phyloP scores from a whole-genome alignment of 92 coral and sea anemone species.

The Umimayanthus kanabou region DNA sequence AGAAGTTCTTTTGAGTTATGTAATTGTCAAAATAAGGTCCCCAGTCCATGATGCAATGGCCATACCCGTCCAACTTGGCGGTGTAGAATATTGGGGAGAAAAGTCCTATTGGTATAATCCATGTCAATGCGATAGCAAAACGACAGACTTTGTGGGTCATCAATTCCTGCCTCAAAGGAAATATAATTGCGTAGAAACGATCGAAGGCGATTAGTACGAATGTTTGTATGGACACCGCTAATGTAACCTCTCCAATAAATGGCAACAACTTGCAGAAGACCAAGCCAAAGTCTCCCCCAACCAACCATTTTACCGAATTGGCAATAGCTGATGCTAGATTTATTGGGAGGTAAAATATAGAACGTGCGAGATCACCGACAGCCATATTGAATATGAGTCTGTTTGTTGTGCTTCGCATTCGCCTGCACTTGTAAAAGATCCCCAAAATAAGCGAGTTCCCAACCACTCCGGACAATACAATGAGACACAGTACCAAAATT shows the following conservation, averaged over 20 bases:
- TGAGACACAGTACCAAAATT: conserved; percentile 23
- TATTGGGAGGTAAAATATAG: conserved; percentile 23
- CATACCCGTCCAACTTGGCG: conserved; percentile 1
- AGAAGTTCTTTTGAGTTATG: conserved; percentile 29
- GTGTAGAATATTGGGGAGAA: conserved; percentile 25
- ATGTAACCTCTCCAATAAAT: conserved; percentile 22
- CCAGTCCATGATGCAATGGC: conserved; percentile 29
- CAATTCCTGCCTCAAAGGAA: conserved; percentile 25
- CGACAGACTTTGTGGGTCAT: conserved; percentile 3
- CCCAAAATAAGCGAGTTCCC: conserved; percentile 32
- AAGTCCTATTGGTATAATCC: conserved; percentile 14
- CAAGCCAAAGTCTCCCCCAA: conserved; percentile 31
- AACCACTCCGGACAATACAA: conserved; percentile 21
- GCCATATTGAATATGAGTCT: conserved; percentile 33
- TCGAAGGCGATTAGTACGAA: conserved; percentile 31
- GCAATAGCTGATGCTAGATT: conserved; percentile 25
- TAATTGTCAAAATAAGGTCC: conserved; percentile 22
- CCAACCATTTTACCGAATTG: conserved; percentile 25
- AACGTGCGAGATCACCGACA: conserved; percentile 17
- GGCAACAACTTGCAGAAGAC: conserved; percentile 21
- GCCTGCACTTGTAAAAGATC: conserved; percentile 5
- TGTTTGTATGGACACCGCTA: conserved; percentile 35
- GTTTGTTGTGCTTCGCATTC: conserved; percentile 40
- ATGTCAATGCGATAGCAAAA: background rate
- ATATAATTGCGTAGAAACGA: conserved; percentile 32